These are phyloP conservation scores for Hiodon tergisus DNA, from an alignment of 2,113 vertebrate genomes.

Conservation along the genomic window DNA sequence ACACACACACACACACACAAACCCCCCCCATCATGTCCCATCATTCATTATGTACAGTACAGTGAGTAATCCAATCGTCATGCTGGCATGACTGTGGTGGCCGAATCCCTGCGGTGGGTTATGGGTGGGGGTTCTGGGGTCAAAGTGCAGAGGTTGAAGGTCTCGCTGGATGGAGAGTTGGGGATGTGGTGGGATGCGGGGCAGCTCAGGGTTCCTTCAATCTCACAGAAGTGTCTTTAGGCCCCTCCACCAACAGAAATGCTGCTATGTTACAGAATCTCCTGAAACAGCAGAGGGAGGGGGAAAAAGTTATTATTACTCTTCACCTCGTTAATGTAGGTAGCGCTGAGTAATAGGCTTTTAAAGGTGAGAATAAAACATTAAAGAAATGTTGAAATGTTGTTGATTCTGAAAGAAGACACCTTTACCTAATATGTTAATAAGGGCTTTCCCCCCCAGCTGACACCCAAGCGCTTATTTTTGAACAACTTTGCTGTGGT, in stretches of 20 bases:
- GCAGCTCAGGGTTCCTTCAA: background rate
- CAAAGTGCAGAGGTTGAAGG: background rate
- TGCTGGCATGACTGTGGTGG: constrained; percentile 19
- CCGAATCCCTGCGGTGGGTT: background rate
- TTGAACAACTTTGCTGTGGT: too few relatives aligned
- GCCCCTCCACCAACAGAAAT: background rate
- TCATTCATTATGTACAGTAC: constrained; percentile 24
- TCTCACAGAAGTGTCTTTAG: background rate
- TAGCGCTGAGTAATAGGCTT: background rate
- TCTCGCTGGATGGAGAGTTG: background rate
- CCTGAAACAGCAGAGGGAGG: background rate
- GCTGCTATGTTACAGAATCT: background rate
- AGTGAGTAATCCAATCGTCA: constrained; percentile 14
- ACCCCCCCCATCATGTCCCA: constrained; percentile 2
- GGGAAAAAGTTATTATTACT: background rate
- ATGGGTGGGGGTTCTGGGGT: constrained; percentile 1
- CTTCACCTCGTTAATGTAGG: background rate
- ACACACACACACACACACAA: background rate
- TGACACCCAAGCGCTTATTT: too few relatives aligned
- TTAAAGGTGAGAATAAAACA: too few relatives aligned
- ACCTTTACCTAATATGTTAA: too few relatives aligned
- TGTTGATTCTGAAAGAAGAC: too few relatives aligned
- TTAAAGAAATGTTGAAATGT: too few relatives aligned
- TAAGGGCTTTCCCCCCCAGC: too few relatives aligned
- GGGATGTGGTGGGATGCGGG: background rate